Conservation (phyloP, 2,888 invertebrate species). For the Dioctria rufipes region DNA sequence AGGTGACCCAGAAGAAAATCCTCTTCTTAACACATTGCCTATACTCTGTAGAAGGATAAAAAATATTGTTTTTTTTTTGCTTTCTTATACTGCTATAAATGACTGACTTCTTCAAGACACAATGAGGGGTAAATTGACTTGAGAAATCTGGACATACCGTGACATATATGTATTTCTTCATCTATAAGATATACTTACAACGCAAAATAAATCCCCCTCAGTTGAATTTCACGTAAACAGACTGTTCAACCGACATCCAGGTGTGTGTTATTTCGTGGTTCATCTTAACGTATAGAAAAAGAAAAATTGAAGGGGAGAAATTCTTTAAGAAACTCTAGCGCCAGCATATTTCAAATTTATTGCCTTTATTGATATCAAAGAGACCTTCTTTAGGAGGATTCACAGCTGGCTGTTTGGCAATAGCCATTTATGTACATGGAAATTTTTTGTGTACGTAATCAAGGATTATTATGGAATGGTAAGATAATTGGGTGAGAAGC, state of each 20-base stretch:
- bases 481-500: no score
- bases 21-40: background rate
- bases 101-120: constrained; percentile 32
- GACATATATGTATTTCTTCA: background rate
- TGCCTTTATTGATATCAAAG: constrained; percentile 21
- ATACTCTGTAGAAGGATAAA: background rate
- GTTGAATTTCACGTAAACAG: constrained; percentile 16
- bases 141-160: constrained; percentile 19
- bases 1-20: constrained; percentile 18
- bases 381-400: background rate
- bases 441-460: no score
- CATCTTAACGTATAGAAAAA: background rate
- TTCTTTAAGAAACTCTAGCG: constrained; percentile 19
- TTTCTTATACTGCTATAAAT: no score
- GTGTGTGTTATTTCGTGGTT: constrained; percentile 10
- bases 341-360: constrained; percentile 26
- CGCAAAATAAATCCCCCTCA: constrained; percentile 14
- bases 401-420: constrained; percentile 22
- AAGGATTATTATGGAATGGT: background rate
- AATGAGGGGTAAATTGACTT: constrained; percentile 33
- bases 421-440: constrained; percentile 5
- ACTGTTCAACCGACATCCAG: constrained; percentile 12
- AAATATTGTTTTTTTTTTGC: constrained; percentile 10
- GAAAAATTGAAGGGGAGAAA: constrained; percentile 13
- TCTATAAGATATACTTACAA: background rate